These are phyloP conservation scores for Zosterops japonicus DNA, from an alignment of 2,113 vertebrate genomes.

Conservation along the genomic window DNA sequence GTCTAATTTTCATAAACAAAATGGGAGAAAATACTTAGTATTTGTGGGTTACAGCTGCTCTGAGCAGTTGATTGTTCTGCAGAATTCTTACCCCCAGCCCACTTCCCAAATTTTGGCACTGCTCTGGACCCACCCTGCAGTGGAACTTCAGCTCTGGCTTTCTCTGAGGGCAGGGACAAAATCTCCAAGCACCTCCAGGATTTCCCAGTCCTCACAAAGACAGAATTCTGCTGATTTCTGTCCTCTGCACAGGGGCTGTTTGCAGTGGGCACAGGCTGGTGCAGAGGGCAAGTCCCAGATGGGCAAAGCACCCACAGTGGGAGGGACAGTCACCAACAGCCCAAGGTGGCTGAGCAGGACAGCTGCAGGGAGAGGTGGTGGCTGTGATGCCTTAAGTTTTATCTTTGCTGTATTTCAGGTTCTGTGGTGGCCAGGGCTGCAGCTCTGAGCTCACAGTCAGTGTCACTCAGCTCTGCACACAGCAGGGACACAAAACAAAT, in stretches of 20 bases:
- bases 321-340: accelerated
- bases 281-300: not conserved
- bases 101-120: not conserved
- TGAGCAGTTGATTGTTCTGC: accelerated
- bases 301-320: accelerated
- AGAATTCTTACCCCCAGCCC: not conserved
- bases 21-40: not conserved
- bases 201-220: not conserved
- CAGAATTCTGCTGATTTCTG: not conserved
- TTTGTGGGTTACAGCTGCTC: not conserved
- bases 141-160: not conserved
- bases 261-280: not conserved
- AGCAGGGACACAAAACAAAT: too few relatives aligned
- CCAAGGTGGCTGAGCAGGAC: accelerated
- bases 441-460: not conserved
- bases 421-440: not conserved
- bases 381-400: not conserved
- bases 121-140: not conserved
- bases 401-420: not conserved
- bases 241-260: not conserved
- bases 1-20: not conserved
- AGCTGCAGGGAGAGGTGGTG: not conserved
- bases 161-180: not conserved
- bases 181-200: not conserved
- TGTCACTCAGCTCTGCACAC: not conserved